Evolutionary conservation across 2,797 vertebrate species (phyloP).

Genomic region (Manis javanica): DNA sequence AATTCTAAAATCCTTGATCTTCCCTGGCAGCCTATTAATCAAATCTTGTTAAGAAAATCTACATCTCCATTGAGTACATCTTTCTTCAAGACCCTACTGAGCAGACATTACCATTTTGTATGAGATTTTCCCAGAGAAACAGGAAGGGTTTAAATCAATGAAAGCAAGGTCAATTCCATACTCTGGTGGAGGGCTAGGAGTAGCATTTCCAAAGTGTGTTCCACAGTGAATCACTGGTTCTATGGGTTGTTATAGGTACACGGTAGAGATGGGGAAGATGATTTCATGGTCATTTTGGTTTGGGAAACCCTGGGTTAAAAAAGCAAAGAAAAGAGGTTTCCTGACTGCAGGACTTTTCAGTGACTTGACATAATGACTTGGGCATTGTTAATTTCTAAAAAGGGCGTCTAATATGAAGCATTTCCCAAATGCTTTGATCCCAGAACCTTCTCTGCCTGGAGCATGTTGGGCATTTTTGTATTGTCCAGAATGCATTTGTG

Average conservation of each 20-base stretch:
- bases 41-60: not conserved
- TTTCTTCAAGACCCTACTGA: not conserved
- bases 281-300: not conserved
- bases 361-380: not conserved
- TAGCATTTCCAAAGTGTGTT: not conserved
- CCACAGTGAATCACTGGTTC: not conserved
- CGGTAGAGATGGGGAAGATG: not conserved
- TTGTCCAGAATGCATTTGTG: not conserved
- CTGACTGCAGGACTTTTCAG: not conserved
- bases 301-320: not conserved
- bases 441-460: not conserved
- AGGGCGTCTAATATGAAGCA: not conserved
- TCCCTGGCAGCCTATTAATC: not conserved
- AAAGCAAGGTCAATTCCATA: not conserved
- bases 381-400: not conserved
- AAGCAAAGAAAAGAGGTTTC: not conserved
- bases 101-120: not conserved
- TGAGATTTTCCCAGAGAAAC: not conserved
- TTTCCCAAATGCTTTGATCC: not conserved
- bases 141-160: not conserved
- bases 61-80: not conserved
- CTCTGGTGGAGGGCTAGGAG: not conserved
- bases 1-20: constrained; percentile 36
- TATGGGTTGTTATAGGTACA: not conserved
- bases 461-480: not conserved